Evolutionary conservation across 2,113 vertebrate genomes (phyloP), one percentile per base, ranked within the genome.

Genomic region (Apteryx owenii): DNA sequence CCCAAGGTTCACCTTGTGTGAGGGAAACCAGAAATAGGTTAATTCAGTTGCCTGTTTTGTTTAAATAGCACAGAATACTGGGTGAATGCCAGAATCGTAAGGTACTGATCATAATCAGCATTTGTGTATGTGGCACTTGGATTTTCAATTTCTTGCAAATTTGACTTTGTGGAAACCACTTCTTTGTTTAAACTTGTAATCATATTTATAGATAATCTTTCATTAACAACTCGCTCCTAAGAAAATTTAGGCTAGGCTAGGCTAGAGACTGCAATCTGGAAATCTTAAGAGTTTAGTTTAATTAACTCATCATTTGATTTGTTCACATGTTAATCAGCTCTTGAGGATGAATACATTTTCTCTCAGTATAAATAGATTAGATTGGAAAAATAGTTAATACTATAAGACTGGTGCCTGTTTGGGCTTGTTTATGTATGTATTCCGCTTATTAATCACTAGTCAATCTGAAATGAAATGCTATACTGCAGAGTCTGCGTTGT

Each of bases 321-420:
- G 15, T 91, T 90, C 89, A 73, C 62, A 69, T 88, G 48, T 46
- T 90, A 92, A 94, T 75, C 81, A 83, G 77, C 33, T 96, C 54
- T 81, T 83, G 54, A 96, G 25, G 70, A 92, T 82, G 90, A 91
- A 94, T 94, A 88, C 73, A 94, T 93, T 93, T 51, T 90, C 53
- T 65, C 93, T 89, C 40, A 53, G 72, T 62, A 88, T 85, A 96
- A 96, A 80, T 69, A 93, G 68, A 95, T 75, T 65, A 44, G 66
- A 62, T 36, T 69, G 81, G 40, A 29, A 33, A 90, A 96, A 72
- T 44, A 58, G 83, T 69, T 92, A 90, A 72, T 88, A 60, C 36
- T 62, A 17, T 93, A 92, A 81, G 33, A 36, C 20, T 42, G 19
- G 8, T 87, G 54, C 6, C 61, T 51, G 21, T 56, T 76, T 75